Conservation (phyloP, 2,113 vertebrate species). For the Bufo bufo region DNA sequence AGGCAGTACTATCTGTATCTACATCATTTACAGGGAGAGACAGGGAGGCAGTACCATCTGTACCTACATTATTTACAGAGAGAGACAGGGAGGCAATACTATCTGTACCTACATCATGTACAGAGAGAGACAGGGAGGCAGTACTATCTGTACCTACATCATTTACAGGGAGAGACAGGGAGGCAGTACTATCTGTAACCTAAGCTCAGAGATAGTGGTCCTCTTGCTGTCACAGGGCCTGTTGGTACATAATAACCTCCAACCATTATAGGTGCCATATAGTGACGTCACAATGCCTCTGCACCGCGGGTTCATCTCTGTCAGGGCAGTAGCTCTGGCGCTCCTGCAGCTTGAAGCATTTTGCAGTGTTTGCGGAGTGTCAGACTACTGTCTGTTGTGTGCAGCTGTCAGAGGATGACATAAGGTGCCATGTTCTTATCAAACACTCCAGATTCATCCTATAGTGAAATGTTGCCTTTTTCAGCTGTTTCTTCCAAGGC, state of each 20-base stretch:
- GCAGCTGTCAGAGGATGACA: constrained; percentile 8
- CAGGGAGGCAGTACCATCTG: not conserved
- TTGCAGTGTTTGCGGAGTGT: not conserved
- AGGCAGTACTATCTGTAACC: not conserved
- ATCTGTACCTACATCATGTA: not conserved
- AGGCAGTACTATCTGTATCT: not conserved
- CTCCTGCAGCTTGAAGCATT: not conserved
- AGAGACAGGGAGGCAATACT: not conserved
- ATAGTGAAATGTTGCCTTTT: not conserved
- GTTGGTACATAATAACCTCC: not conserved
- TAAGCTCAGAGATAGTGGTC: not conserved
- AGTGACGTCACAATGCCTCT: not conserved
- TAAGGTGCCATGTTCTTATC: not conserved
- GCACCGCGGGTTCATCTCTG: not conserved
- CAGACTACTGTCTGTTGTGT: constrained; percentile 1
- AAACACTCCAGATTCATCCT: not conserved
- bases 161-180: not conserved
- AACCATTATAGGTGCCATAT: not conserved
- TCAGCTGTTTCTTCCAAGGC: not conserved
- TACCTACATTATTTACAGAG: not conserved
- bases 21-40: not conserved
- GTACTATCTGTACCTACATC: not conserved
- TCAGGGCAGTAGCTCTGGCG: not conserved
- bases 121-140: not conserved
- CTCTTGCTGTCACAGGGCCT: not conserved